Evolutionary conservation across 2,797 vertebrate species (phyloP).

Genomic region (Xiphorhynchus erythropygius): DNA sequence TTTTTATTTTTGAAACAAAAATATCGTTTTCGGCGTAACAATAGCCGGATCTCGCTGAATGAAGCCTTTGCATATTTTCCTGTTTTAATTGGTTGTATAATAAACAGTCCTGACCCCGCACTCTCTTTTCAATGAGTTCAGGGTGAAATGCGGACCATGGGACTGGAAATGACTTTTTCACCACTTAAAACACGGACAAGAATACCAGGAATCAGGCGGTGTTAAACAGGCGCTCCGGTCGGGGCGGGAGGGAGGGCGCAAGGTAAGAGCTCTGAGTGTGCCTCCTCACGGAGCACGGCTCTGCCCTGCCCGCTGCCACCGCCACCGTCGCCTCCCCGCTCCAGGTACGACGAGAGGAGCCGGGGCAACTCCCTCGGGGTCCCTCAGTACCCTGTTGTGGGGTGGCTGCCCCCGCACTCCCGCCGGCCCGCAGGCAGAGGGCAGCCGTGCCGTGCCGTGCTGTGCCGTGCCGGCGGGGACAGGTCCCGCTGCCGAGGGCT

Average conservation of each 20-base stretch:
- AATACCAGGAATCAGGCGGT: constrained; percentile 80
- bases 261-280: constrained; percentile 64
- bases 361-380: not conserved
- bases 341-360: not conserved
- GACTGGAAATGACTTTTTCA: constrained; percentile 82
- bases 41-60: constrained; percentile 91
- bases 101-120: constrained; percentile 88
- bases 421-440: not conserved
- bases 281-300: not conserved
- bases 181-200: constrained; percentile 80
- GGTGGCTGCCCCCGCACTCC: not conserved
- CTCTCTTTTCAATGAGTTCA: constrained; percentile 83
- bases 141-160: constrained; percentile 79
- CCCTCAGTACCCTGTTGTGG: not conserved
- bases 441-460: not conserved
- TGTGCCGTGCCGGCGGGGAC: not conserved
- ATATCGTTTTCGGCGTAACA: constrained; percentile 84
- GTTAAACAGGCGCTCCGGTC: constrained; percentile 66
- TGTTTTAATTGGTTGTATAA: constrained; percentile 87
- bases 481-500: not conserved
- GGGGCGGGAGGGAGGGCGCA: constrained; percentile 55
- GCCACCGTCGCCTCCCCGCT: not conserved
- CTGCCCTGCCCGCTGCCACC: not conserved
- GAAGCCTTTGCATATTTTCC: constrained; percentile 90
- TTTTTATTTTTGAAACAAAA: constrained; percentile 79